Base-by-base conservation (phyloP, 2,888 invertebrate species). In the Heliothis peltigera region DNA sequence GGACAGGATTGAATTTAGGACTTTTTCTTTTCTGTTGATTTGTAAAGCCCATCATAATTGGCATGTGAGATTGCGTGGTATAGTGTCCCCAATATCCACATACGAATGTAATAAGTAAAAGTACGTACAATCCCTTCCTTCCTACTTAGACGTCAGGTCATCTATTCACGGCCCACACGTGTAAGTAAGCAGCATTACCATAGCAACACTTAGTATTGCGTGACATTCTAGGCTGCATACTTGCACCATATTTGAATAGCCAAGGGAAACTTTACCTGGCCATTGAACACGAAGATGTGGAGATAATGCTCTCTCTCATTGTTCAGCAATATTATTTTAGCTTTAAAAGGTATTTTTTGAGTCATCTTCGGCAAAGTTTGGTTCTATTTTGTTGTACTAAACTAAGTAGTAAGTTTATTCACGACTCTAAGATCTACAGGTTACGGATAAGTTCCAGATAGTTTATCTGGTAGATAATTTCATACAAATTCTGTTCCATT, bases 201-300 rank as follows among this genome's bases (percentile, higher is more conserved):
- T 63, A 52, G 57, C 43, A 35, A 60, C 46, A 47, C 56, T 62
- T 32, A 47, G 54, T 48, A 60, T 74, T 64, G 49, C 49, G 6
- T 17, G 46, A 28, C 25, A 53, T 65, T 63, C 67, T 75, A 49
- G 68, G 73, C 21, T 58, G 54, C 77, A 69, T 80, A 25, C 25
- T 47, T 25, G 42, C 22, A 19, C 80, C 78, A 70, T 77, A 75
- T 75, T 77, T 70, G 73, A 75, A 64, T 75, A 63, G 18, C 8
- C 75, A 80, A 77, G 73, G 73, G 63, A 64, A 79, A 22, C 21
- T 18, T 43, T 17, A 44, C 15, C 0, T 15, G 32, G 49, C 19
- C 21, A 47, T 43, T 7, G 32, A 32, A 58, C 8, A 4, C 4
- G 7, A 15, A 32, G 12, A 48, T 15, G 10, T 61, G 49, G 67